Percentiles rank a stretch among this genome's conserved stretches.
phyloP scores from a whole-genome alignment of 2,113 vertebrate genomes.

The Tiliqua scincoides region DNA sequence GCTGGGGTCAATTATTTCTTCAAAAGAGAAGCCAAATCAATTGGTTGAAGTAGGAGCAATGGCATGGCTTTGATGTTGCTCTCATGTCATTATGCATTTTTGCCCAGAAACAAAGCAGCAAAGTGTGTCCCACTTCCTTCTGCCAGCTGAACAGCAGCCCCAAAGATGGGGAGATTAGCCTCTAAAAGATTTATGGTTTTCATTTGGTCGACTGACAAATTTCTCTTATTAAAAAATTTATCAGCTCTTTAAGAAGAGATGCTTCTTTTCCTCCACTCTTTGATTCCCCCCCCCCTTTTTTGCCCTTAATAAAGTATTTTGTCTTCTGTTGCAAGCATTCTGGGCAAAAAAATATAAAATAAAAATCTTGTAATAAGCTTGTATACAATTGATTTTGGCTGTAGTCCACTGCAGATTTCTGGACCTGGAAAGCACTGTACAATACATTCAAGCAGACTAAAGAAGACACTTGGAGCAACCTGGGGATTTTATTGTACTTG shows the following conservation, averaged over 20 bases:
- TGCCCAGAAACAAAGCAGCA: not conserved
- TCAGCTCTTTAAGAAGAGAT: conserved; percentile 19
- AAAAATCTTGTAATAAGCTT: not conserved
- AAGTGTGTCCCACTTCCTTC: conserved; percentile 1
- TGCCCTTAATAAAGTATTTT: conserved; percentile 29
- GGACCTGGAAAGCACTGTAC: not conserved
- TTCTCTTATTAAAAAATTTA: conserved; percentile 7
- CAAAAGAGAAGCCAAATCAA: conserved; percentile 62
- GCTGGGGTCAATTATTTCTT: conserved; percentile 61
- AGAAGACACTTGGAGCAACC: not conserved
- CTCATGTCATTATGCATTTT: conserved; percentile 44
- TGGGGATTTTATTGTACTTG: not conserved
- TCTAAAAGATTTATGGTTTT: conserved; percentile 38
- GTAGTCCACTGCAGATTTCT: conserved; percentile 7
- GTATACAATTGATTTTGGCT: conserved; percentile 17
- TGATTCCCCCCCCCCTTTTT: not conserved
- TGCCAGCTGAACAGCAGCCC: not conserved
- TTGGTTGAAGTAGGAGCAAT: conserved; percentile 57
- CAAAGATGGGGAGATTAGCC: conserved; percentile 4
- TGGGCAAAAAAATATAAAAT: not conserved
- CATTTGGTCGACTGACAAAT: conserved; percentile 16
- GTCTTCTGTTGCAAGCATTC: conserved; percentile 7
- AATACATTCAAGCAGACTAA: not conserved
- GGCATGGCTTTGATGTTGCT: conserved; percentile 53
- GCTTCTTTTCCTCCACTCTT: not conserved